These are phyloP conservation scores for Brotula barbata DNA, from an alignment of 2,797 vertebrate species.

Conservation along the genomic window DNA sequence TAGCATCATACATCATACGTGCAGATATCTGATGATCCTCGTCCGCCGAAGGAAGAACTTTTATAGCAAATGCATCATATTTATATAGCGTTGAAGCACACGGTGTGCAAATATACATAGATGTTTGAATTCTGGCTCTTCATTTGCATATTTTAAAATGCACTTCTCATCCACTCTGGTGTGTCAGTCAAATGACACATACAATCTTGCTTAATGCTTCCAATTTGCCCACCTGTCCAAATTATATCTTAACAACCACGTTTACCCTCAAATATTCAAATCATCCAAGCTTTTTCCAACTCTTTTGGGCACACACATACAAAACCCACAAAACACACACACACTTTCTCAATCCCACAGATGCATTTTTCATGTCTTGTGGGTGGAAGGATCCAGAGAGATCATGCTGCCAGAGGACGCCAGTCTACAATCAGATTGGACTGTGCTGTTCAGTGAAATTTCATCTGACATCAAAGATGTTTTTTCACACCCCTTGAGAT, in stretches of 20 bases:
- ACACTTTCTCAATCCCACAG: constrained; percentile 37
- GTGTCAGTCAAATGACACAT: constrained; percentile 3
- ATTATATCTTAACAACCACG: background rate
- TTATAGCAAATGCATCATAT: too few species aligned
- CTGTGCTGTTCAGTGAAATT: constrained; percentile 67
- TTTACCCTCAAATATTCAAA: constrained; percentile 32
- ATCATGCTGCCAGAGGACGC: constrained; percentile 63
- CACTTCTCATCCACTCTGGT: background rate
- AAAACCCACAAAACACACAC: constrained; percentile 1
- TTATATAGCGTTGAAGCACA: background rate
- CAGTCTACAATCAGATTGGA: constrained; percentile 64
- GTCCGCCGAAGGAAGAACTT: too few species aligned
- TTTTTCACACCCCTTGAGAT: constrained; percentile 64
- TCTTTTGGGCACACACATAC: constrained; percentile 1
- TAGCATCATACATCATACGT: background rate
- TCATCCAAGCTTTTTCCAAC: background rate
- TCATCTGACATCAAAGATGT: constrained; percentile 73
- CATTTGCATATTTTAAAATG: constrained; percentile 4
- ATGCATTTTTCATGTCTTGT: constrained; percentile 63
- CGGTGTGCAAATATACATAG: background rate
- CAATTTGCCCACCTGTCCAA: constrained; percentile 29
- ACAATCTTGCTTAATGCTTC: constrained; percentile 18
- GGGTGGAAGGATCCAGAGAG: constrained; percentile 58
- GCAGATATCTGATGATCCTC: background rate
- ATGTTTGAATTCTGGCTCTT: background rate